Evolutionary conservation across 37 sponge, comb jelly and placozoan genomes (phyloP).

Genomic region (Tethya wilhelma): DNA sequence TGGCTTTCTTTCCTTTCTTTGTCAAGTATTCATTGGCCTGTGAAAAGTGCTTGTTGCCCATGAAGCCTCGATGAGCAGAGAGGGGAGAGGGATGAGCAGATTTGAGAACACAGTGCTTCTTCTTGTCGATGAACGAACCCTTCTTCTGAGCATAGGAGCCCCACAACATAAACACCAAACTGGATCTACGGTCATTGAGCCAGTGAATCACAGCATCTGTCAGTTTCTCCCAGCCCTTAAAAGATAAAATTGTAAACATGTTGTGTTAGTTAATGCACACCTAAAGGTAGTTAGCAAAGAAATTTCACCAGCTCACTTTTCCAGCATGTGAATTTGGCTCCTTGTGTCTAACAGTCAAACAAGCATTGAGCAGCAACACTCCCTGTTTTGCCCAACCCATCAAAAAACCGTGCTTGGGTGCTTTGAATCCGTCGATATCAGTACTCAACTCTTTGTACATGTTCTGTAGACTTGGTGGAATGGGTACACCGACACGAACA

Average conservation of each 20-base stretch:
- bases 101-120: conserved; percentile 87
- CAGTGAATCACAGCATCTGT: conserved; percentile 96
- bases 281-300: too few species aligned
- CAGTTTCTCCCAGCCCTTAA: conserved; percentile 96
- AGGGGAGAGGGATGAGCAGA: conserved; percentile 95
- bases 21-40: conserved; percentile 77
- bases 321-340: conserved; percentile 92
- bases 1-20: conserved; percentile 67
- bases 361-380: conserved; percentile 95
- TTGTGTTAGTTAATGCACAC: too few species aligned
- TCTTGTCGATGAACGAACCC: conserved; percentile 73
- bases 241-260: too few species aligned
- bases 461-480: conserved; percentile 94
- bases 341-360: conserved; percentile 86
- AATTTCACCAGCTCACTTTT: too few species aligned
- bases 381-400: conserved; percentile 97
- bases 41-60: conserved; percentile 96
- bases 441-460: conserved; percentile 89
- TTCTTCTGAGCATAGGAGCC: conserved; percentile 96
- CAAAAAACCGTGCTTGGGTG: conserved; percentile 90
- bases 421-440: conserved; percentile 80
- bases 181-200: conserved; percentile 66
- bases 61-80: conserved; percentile 92
- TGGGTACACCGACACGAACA: conserved; percentile 78
- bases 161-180: conserved; percentile 95